Evolutionary conservation across 1,140 invertebrate species (phyloP), one percentile per base, ranked within the genome.

Genomic region (Acromyrmex charruanus): DNA sequence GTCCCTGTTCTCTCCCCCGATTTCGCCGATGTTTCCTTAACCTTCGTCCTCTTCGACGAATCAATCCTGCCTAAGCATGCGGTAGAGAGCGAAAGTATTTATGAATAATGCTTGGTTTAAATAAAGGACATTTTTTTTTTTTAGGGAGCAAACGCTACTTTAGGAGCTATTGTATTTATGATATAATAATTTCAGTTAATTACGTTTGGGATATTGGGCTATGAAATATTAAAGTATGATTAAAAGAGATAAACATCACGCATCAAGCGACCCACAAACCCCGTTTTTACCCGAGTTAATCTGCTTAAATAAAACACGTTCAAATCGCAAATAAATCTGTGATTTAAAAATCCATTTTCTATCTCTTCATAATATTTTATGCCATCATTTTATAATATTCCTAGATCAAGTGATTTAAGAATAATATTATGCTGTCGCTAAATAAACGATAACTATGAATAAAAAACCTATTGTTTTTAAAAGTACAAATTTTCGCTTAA

Each of bases 11-110:
- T 85, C 39, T 31, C 35, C n/a, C 14, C 35, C 18, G 10, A 6
- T 21, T 39, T 75, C 82, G 25, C 4, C 61, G 39, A 74, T 12
- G 69, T 28, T 84, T 84, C 55, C 80, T 84, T 61, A 35, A 74
- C 80, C 25, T 75, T 84, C 55, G 55, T 82, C 53, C 68, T 82
- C 66, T 16, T 53, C 68, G 53, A 74, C 35, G 80, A 82, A 59
- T 82, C 79, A 72, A 58, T 72, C 79, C 66, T 58, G 14, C 9
- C 16, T 35, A 21, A 39, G 31, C 5, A 9, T 4, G 51, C 31
- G n/a, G 18, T 18, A 25, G 58, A 49, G 25, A 25, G 63, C 21
- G 55, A 39, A 39, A 65, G 49, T 51, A 18, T 39, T 66, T 68
- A 66, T 2, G 25, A 58, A 31, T 59, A 18, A 81, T 35, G 79